These are phyloP conservation scores for Brachyptera risi DNA, from an alignment of 2,888 invertebrate genomes.

Conservation along the genomic window DNA sequence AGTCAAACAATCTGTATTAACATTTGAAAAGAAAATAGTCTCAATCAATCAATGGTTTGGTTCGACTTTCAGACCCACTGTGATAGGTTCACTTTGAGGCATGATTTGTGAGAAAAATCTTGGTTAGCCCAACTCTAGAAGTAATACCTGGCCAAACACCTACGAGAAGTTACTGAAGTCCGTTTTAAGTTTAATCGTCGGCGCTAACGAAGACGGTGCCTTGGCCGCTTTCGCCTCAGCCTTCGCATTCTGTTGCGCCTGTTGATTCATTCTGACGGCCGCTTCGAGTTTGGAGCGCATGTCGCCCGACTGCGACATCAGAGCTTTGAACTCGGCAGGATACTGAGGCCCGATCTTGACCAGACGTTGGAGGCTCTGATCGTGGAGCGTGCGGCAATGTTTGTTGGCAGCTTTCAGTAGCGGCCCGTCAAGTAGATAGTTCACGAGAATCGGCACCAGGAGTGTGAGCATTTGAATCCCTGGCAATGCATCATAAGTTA, in stretches of 20 bases:
- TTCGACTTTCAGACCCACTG: too few relatives aligned
- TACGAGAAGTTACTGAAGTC: constrained; percentile 83
- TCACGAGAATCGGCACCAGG: constrained; percentile 85
- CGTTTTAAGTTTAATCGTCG: constrained; percentile 88
- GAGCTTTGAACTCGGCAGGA: constrained; percentile 87
- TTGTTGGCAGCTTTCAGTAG: constrained; percentile 57
- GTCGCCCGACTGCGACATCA: constrained; percentile 81
- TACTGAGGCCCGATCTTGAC: constrained; percentile 90
- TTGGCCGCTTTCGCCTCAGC: constrained; percentile 48
- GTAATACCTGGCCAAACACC: neutral
- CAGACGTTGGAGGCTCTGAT: constrained; percentile 83
- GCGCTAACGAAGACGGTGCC: constrained; percentile 47
- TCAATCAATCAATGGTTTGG: too few relatives aligned
- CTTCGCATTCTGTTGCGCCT: constrained; percentile 50
- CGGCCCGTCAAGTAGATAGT: constrained; percentile 69
- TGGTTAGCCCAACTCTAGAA: too few relatives aligned
- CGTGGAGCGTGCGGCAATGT: constrained; percentile 71
- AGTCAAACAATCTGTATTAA: too few relatives aligned
- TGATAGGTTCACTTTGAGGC: too few relatives aligned
- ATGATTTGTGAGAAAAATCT: too few relatives aligned
- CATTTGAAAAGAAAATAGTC: too few relatives aligned
- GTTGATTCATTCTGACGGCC: constrained; percentile 69
- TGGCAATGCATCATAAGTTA: too few relatives aligned
- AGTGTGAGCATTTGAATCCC: constrained; percentile 87
- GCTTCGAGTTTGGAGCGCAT: constrained; percentile 77